Percentiles rank a stretch among this genome's conserved stretches.
These are phyloP conservation scores for Halocynthia roretzi DNA, from an alignment of 23 tunicate genomes.

Conservation along the genomic window DNA sequence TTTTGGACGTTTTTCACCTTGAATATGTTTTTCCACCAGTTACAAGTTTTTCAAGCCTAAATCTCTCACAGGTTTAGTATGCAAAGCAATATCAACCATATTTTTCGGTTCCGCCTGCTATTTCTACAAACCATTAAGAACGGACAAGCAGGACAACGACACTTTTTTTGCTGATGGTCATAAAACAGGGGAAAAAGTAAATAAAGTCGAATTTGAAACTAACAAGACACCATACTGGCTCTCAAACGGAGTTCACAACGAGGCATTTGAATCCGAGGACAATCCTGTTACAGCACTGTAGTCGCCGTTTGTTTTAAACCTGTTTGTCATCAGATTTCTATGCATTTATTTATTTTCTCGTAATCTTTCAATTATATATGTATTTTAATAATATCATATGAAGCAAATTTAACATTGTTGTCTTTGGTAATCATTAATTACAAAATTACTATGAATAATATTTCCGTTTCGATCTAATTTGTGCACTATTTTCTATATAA, in stretches of 20 bases:
- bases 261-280: background rate
- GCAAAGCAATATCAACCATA: slow-evolving; percentile 34
- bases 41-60: background rate
- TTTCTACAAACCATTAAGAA: slow-evolving; percentile 52
- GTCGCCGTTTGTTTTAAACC: no score
- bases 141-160: background rate
- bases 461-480: no score
- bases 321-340: no score
- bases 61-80: slow-evolving; percentile 23
- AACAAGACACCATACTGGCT: background rate
- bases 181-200: slow-evolving; percentile 1
- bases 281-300: slow-evolving; percentile 8
- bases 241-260: background rate
- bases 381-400: no score
- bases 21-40: background rate
- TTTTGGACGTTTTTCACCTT: no score
- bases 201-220: slow-evolving; percentile 4
- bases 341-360: no score
- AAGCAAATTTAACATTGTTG: no score
- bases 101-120: slow-evolving; percentile 36
- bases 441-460: no score
- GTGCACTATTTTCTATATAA: no score
- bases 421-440: no score
- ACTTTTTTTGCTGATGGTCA: background rate
- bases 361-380: no score